Conservation (phyloP, 1,140 invertebrate genomes). For the Pseudomyrmex pallidus region DNA sequence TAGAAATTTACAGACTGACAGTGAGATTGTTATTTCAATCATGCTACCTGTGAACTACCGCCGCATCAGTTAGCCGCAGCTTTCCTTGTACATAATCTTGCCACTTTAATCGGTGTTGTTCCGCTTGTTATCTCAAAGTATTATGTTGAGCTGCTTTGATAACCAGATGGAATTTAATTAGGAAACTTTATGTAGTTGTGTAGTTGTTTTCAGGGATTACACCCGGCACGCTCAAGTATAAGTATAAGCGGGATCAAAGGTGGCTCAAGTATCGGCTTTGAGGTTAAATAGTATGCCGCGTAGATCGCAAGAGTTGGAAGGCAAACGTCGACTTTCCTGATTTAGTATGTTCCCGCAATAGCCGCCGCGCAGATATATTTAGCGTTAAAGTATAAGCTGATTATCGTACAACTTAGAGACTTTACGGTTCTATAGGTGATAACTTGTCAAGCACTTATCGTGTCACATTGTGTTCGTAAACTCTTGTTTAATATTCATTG, state of each 20-base stretch:
- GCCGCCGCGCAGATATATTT: slow-evolving; percentile 24
- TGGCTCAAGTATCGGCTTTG: slow-evolving; percentile 47
- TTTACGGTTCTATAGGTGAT: slow-evolving; percentile 9
- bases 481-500: background rate
- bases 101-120: slow-evolving; percentile 3
- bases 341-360: slow-evolving; percentile 24
- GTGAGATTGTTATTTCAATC: background rate
- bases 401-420: slow-evolving; percentile 29
- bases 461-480: background rate
- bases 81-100: background rate
- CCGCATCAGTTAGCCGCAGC: background rate
- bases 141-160: slow-evolving; percentile 51
- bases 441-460: slow-evolving; percentile 24
- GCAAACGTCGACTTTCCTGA: slow-evolving; percentile 38
- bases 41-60: background rate
- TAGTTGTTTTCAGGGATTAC: slow-evolving; percentile 48
- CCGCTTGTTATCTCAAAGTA: slow-evolving; percentile 41
- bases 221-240: slow-evolving; percentile 8
- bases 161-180: slow-evolving; percentile 53
- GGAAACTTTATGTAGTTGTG: slow-evolving; percentile 27
- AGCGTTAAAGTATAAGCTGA: slow-evolving; percentile 39
- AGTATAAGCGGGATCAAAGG: slow-evolving; percentile 52
- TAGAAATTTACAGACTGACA: background rate
- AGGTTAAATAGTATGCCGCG: slow-evolving; percentile 31
- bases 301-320: slow-evolving; percentile 35